phyloP scores from a whole-genome alignment of 92 coral and sea anemone species.

The Pocillopora grandis region DNA sequence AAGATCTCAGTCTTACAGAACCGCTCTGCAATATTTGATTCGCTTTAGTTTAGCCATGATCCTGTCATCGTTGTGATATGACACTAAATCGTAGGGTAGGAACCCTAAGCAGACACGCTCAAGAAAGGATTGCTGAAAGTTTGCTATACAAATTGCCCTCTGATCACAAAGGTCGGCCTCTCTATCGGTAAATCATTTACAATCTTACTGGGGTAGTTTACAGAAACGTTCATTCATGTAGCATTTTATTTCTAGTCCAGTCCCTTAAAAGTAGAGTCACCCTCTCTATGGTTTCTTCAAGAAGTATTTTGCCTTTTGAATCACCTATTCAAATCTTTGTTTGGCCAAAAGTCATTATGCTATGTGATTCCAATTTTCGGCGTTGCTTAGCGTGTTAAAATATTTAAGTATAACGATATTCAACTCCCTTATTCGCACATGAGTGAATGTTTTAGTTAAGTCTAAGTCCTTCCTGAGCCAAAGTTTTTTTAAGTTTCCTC shows the following conservation, averaged over 20 bases:
- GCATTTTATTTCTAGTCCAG: background rate
- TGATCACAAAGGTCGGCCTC: constrained; percentile 30
- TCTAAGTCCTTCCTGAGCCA: background rate
- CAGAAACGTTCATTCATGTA: too few relatives aligned
- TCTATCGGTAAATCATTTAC: background rate
- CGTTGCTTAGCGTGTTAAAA: background rate
- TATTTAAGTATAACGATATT: background rate
- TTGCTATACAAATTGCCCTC: constrained; percentile 2
- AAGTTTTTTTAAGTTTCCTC: background rate
- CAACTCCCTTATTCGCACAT: too few relatives aligned
- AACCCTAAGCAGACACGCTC: background rate
- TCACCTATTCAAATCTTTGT: background rate
- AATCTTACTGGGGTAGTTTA: too few relatives aligned
- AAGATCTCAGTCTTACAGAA: too few relatives aligned
- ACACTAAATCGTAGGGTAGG: too few relatives aligned
- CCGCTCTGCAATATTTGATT: too few relatives aligned
- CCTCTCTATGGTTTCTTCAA: background rate
- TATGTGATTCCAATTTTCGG: background rate
- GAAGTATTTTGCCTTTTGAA: background rate
- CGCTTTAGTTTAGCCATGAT: too few relatives aligned
- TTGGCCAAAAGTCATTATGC: constrained; percentile 4
- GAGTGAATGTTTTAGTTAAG: background rate
- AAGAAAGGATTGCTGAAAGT: background rate
- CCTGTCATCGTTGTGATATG: too few relatives aligned
- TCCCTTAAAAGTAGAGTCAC: background rate